Evolutionary conservation across 1,140 invertebrate species (phyloP).

Genomic region (Drosophila arawakana): DNA sequence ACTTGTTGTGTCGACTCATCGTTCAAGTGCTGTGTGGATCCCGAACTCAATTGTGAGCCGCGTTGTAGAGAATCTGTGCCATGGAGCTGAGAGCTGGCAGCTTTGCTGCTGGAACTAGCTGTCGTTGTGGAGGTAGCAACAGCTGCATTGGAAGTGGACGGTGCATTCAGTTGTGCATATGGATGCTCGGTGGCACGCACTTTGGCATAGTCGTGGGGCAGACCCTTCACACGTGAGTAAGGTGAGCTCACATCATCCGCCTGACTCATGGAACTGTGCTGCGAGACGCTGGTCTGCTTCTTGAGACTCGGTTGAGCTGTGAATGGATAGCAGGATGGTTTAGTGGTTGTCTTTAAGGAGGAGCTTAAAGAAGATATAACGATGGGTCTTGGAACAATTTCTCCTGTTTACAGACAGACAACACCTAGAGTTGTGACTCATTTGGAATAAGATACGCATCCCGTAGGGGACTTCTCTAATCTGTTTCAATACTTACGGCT

Average conservation of each 20-base stretch:
- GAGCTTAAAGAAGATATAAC: too few species aligned
- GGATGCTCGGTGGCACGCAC: slow-evolving; percentile 87
- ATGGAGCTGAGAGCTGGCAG: slow-evolving; percentile 25
- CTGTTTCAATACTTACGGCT: slow-evolving; percentile 63
- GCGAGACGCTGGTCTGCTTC: slow-evolving; percentile 85
- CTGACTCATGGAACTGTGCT: slow-evolving; percentile 87
- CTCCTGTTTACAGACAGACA: too few species aligned
- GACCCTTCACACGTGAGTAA: slow-evolving; percentile 86
- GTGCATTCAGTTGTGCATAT: slow-evolving; percentile 88
- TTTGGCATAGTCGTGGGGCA: slow-evolving; percentile 86
- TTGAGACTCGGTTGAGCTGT: slow-evolving; percentile 75
- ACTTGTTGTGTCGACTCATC: slow-evolving; percentile 58
- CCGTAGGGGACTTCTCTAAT: too few species aligned
- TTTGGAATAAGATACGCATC: too few species aligned
- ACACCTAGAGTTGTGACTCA: too few species aligned
- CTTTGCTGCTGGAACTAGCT: slow-evolving; percentile 21
- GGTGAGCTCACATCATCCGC: slow-evolving; percentile 86
- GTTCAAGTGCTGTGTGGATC: slow-evolving; percentile 54
- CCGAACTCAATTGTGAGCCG: slow-evolving; percentile 58
- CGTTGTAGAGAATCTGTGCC: slow-evolving; percentile 56
- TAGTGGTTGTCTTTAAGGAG: too few species aligned
- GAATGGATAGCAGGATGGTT: background rate
- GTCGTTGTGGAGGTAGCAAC: slow-evolving; percentile 42
- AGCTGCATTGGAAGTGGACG: slow-evolving; percentile 67
- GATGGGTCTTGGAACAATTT: too few species aligned